Evolutionary conservation across 2,888 invertebrate genomes (phyloP).

Genomic region (Mayetiola destructor): DNA sequence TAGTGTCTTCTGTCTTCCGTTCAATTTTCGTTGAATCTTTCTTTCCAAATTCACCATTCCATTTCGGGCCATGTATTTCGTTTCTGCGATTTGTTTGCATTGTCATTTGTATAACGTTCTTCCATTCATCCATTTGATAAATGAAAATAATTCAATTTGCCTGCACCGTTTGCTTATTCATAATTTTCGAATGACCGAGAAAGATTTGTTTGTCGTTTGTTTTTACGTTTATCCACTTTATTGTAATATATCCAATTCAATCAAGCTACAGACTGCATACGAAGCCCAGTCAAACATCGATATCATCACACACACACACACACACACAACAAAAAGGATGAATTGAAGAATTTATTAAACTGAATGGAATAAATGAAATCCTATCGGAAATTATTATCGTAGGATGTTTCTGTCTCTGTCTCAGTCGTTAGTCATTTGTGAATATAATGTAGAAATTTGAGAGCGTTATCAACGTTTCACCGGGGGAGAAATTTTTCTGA

Average conservation of each 20-base stretch:
- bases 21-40: neutral
- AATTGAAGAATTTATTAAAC: neutral
- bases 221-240: no score
- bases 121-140: conserved; percentile 1
- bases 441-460: neutral
- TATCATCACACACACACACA: no score
- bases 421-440: neutral
- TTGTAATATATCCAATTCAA: no score
- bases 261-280: neutral
- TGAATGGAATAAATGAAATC: neutral
- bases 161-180: neutral
- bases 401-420: neutral
- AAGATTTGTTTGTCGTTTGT: conserved; percentile 8
- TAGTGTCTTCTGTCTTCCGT: neutral
- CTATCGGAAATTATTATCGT: conserved; percentile 11
- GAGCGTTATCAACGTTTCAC: neutral
- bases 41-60: neutral
- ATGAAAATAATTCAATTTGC: neutral
- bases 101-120: neutral
- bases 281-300: neutral
- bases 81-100: neutral
- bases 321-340: neutral
- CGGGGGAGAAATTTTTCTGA: no score
- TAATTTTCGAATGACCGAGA: neutral
- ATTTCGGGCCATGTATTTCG: neutral